These are phyloP conservation scores for Salvator merianae DNA, from an alignment of 2,113 vertebrate genomes.

Conservation along the genomic window DNA sequence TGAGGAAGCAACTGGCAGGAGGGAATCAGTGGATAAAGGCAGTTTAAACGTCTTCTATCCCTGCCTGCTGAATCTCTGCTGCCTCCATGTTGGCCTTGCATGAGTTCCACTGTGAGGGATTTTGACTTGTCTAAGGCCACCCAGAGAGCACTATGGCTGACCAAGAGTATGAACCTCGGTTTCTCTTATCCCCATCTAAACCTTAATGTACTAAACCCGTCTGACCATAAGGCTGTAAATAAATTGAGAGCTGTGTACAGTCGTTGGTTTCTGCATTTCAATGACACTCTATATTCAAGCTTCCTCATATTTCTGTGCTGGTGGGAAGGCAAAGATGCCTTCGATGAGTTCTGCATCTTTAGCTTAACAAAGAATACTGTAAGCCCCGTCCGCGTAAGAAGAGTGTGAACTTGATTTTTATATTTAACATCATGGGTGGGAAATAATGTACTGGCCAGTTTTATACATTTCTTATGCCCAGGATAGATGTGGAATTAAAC, in stretches of 20 bases:
- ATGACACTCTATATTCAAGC: not conserved
- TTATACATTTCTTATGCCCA: not conserved
- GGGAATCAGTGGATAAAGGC: not conserved
- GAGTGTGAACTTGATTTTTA: not conserved
- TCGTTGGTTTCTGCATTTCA: constrained; percentile 3
- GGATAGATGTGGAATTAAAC: not conserved
- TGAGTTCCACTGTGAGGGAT: not conserved
- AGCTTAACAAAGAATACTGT: not conserved
- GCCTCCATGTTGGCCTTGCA: not conserved
- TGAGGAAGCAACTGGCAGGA: not conserved
- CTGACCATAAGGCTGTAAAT: constrained; percentile 22
- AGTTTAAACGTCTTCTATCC: not conserved
- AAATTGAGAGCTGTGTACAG: constrained; percentile 4
- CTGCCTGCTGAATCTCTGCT: not conserved
- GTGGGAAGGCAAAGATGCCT: not conserved
- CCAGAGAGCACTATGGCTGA: not conserved
- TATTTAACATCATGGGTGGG: not conserved
- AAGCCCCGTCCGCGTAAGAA: not conserved
- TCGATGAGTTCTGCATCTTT: not conserved
- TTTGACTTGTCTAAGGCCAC: constrained; percentile 1
- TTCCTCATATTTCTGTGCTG: not conserved
- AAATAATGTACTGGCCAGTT: not conserved
- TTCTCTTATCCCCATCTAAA: not conserved
- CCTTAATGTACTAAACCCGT: not conserved
- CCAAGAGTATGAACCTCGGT: not conserved